Conservation (phyloP, 2,888 invertebrate species). For the Eupithecia abbreviata region DNA sequence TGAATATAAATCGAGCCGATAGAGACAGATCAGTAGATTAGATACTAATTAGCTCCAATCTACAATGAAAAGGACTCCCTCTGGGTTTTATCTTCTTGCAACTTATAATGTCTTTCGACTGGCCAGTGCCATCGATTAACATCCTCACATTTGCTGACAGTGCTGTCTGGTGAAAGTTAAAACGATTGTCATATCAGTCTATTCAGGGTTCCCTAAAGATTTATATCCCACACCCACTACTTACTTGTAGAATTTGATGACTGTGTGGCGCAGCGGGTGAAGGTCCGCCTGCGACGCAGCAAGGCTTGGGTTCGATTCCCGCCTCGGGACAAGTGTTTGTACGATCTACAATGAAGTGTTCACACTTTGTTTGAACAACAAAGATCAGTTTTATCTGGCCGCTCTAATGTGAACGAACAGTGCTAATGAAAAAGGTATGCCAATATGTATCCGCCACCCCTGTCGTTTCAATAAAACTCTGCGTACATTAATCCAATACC, state of each 20-base stretch:
- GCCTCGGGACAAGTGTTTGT: neutral
- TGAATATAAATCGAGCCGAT: neutral
- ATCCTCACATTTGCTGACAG: neutral
- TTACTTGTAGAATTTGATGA: neutral
- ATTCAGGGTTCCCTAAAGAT: neutral
- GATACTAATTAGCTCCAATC: neutral
- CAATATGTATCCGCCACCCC: too few relatives aligned
- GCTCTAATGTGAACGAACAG: too few relatives aligned
- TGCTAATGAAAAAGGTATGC: too few relatives aligned
- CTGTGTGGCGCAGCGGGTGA: neutral
- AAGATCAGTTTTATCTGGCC: too few relatives aligned
- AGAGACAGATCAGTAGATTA: neutral
- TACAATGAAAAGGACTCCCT: neutral
- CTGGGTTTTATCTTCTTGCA: neutral
- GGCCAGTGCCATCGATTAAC: neutral
- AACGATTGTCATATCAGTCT: neutral
- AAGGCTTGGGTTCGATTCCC: neutral
- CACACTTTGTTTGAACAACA: too few relatives aligned
- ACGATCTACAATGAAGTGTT: too few relatives aligned
- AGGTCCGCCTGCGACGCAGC: neutral
- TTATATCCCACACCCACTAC: neutral
- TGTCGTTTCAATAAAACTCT: too few relatives aligned
- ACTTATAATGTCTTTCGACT: conserved; percentile 5
- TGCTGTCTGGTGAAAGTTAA: neutral
- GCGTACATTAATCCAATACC: too few relatives aligned